phyloP scores from a whole-genome alignment of 2,113 vertebrate genomes.

The Hypanus sabinus region DNA sequence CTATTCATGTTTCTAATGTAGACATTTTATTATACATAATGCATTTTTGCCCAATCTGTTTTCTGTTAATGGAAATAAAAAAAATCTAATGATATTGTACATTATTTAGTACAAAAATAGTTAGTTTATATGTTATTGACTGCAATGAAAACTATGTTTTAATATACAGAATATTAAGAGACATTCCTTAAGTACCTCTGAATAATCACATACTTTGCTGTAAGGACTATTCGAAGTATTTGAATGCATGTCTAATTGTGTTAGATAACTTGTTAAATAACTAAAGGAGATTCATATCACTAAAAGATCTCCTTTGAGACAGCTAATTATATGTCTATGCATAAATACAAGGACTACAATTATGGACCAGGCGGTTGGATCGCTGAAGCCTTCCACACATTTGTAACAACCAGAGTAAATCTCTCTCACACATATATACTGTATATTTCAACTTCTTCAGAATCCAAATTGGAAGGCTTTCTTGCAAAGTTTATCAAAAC shows the following conservation, averaged over 20 bases:
- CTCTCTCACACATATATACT: neutral
- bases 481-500: neutral
- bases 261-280: neutral
- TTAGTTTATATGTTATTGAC: slow-evolving; percentile 2
- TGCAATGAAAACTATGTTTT: slow-evolving; percentile 21
- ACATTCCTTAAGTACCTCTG: slow-evolving; percentile 2
- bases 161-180: neutral
- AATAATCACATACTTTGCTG: slow-evolving; percentile 1
- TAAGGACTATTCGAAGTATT: slow-evolving; percentile 7
- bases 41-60: neutral
- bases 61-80: neutral
- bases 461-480: neutral
- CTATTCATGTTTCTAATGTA: neutral
- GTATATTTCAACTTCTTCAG: neutral
- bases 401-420: neutral
- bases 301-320: slow-evolving; percentile 8
- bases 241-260: neutral
- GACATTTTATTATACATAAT: slow-evolving; percentile 9
- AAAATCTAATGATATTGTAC: neutral
- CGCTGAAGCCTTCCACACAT: neutral
- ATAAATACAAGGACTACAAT: neutral
- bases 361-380: neutral
- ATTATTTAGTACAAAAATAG: slow-evolving; percentile 18
- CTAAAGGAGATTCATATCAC: neutral
- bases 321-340: neutral